These are phyloP conservation scores for Bucorvus abyssinicus DNA, from an alignment of 2,797 vertebrate genomes.

Conservation along the genomic window DNA sequence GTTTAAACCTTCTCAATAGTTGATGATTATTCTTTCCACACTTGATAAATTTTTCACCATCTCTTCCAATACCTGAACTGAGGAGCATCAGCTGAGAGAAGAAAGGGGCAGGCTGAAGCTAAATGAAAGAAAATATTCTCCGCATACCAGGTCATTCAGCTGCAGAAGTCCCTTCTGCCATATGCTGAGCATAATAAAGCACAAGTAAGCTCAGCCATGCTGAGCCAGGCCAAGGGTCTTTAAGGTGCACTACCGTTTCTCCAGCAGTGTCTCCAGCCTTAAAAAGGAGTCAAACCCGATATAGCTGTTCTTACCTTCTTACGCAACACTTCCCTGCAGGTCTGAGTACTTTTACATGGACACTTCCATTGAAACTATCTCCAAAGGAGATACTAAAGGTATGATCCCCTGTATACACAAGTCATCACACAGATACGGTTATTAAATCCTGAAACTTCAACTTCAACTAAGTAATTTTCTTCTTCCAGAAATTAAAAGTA, in stretches of 20 bases:
- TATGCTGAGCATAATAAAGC: not conserved
- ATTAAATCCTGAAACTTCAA: not conserved
- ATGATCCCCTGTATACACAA: not conserved
- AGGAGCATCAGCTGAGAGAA: not conserved
- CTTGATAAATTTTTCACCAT: not conserved
- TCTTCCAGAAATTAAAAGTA: not conserved
- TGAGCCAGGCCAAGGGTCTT: not conserved
- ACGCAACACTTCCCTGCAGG: not conserved
- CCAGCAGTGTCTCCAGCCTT: not conserved
- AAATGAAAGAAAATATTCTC: not conserved
- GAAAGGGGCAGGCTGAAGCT: not conserved
- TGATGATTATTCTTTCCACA: not conserved
- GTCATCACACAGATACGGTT: not conserved
- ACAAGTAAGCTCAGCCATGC: fast-evolving
- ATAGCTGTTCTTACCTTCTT: not conserved
- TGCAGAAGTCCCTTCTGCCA: not conserved
- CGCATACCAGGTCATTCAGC: not conserved
- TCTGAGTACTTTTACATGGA: not conserved
- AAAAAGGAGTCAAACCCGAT: not conserved
- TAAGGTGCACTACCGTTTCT: not conserved
- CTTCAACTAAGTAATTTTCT: not conserved
- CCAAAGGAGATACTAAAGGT: not conserved
- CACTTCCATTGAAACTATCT: not conserved
- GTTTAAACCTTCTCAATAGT: not conserved
- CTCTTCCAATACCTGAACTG: not conserved